Evolutionary conservation across 2,888 invertebrate genomes (phyloP).

Genomic region (Odontomyia ornata): DNA sequence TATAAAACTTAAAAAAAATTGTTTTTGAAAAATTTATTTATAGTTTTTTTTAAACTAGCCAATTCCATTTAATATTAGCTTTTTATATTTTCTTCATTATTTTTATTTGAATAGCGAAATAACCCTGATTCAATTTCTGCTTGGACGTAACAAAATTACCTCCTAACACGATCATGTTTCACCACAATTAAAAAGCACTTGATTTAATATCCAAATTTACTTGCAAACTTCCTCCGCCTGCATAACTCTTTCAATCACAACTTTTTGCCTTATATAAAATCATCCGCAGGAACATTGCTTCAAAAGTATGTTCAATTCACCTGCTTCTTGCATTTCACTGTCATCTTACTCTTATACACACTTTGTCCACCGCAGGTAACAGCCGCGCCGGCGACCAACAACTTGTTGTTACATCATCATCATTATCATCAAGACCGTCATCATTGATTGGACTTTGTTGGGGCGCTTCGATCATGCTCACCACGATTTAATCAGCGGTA

Average conservation of each 20-base stretch:
- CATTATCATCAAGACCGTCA: neutral
- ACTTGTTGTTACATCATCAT: neutral
- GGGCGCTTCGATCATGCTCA: conserved; percentile 19
- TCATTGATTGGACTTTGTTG: conserved; percentile 15
- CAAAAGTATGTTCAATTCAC: neutral
- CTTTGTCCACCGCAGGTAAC: no score
- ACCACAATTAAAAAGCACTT: conserved; percentile 14
- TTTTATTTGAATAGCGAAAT: no score
- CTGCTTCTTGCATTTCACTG: conserved; percentile 14
- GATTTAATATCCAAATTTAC: conserved; percentile 10
- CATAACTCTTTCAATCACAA: neutral
- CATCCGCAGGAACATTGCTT: neutral
- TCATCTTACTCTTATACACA: neutral
- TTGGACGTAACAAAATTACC: neutral
- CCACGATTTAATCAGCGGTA: neutral
- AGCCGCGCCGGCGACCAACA: no score
- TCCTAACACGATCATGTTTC: neutral
- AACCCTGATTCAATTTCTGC: neutral
- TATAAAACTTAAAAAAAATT: no score
- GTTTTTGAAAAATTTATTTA: no score
- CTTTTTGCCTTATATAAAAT: conserved; percentile 1
- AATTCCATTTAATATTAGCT: no score
- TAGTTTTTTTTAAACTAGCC: no score
- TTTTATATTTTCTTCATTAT: no score
- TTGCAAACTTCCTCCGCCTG: neutral